A percentile compares a stretch with the other conserved stretches of the same genome.
phyloP scores from a whole-genome alignment of 2,888 invertebrate species.

The Biston betularia region DNA sequence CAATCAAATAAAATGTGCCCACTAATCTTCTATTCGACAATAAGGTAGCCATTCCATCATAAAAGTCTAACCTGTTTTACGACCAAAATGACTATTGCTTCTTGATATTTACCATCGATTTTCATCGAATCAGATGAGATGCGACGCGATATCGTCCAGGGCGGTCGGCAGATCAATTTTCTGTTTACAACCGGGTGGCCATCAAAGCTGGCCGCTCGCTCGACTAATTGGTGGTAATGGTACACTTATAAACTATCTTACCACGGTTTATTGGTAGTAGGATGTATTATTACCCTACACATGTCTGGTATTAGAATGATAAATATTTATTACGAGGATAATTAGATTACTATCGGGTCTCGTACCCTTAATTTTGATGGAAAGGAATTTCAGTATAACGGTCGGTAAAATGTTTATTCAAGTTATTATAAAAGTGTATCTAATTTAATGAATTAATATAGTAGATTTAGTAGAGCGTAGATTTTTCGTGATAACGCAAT shows the following conservation, averaged over 20 bases:
- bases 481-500: too few relatives aligned
- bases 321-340: constrained; percentile 45
- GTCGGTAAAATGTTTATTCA: neutral
- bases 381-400: constrained; percentile 1
- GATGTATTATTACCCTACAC: constrained; percentile 43
- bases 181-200: constrained; percentile 74
- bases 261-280: constrained; percentile 53
- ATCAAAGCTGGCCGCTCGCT: constrained; percentile 75
- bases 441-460: neutral
- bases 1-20: neutral
- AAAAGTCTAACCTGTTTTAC: constrained; percentile 49
- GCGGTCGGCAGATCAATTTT: constrained; percentile 81
- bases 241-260: constrained; percentile 62
- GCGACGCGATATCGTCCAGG: constrained; percentile 56
- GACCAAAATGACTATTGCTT: constrained; percentile 34
- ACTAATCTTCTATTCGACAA: constrained; percentile 1
- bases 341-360: constrained; percentile 42
- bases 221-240: constrained; percentile 82
- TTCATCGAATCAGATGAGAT: constrained; percentile 54
- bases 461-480: too few relatives aligned
- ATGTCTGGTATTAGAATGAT: constrained; percentile 42
- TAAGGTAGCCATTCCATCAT: constrained; percentile 29
- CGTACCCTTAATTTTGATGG: constrained; percentile 29
- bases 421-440: neutral
- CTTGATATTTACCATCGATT: constrained; percentile 35